These are phyloP conservation scores for Menidia menidia DNA, from an alignment of 2,797 vertebrate species.

Conservation along the genomic window DNA sequence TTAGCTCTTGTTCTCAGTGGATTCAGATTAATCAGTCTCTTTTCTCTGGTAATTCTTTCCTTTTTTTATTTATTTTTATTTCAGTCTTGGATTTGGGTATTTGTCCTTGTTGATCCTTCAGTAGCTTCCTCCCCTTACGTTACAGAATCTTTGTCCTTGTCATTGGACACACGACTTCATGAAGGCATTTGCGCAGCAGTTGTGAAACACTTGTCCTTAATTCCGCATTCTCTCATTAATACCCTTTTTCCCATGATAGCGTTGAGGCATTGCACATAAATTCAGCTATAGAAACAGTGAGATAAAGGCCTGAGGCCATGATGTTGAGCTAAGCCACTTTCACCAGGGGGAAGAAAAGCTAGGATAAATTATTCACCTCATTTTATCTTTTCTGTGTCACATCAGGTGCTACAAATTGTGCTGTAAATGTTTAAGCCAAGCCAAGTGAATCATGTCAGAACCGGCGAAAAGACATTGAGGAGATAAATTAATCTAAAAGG, in stretches of 20 bases:
- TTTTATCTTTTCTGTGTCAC: constrained; percentile 53
- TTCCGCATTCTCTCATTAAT: constrained; percentile 24
- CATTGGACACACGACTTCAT: background rate
- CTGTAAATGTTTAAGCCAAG: constrained; percentile 44
- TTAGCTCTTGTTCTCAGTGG: constrained; percentile 42
- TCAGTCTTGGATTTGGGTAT: background rate
- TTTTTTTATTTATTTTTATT: background rate
- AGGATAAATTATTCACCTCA: constrained; percentile 57
- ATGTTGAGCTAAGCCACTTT: constrained; percentile 36
- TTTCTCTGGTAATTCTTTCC: background rate
- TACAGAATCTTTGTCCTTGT: background rate
- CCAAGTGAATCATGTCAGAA: constrained; percentile 29
- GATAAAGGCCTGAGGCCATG: constrained; percentile 32
- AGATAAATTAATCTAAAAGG: constrained; percentile 9
- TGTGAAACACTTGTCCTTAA: constrained; percentile 10
- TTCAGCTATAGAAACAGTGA: constrained; percentile 40
- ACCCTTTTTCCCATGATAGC: constrained; percentile 31
- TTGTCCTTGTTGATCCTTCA: background rate
- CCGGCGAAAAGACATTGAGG: background rate
- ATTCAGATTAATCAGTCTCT: constrained; percentile 39
- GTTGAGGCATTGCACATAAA: constrained; percentile 31
- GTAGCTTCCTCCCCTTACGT: background rate
- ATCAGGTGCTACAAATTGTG: constrained; percentile 51
- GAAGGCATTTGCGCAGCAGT: background rate
- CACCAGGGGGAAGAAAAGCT: constrained; percentile 15